Evolutionary conservation across 2,113 vertebrate species (phyloP), one percentile per base, ranked within the genome.

Genomic region (Canis aureus): DNA sequence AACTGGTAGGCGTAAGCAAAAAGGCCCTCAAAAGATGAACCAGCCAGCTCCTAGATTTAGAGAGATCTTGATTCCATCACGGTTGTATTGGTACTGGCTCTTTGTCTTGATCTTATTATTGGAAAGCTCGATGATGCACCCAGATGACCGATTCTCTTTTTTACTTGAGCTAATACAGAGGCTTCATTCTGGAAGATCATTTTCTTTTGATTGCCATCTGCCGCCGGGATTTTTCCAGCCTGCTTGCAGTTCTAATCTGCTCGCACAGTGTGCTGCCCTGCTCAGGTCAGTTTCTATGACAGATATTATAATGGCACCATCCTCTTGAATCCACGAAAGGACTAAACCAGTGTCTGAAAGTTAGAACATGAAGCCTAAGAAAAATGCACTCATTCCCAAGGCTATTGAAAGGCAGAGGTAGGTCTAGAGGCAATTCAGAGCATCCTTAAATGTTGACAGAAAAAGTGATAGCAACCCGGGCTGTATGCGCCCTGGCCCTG

Each of bases 241-340:
- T 64, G 53, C 85, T 96, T 25, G 1, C 59, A 74, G 67, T 97
- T 97, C 66, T 90, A 53, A 94, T 38, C 49, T 89, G 86, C 35
- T 69, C 82, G 83, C 43, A 74, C n/a, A 83, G 32, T 78, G 16
- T 73, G 29, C 78, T 94, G 38, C 0, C 59, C 5, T 67, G 25
- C 64, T 98, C 84, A 81, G 78, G 59, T 94, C 80, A 51, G 32
- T 27, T 91, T 97, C 38, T 53, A 16, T 82, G 89, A 91, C 53
- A 92, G 27, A 69, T 53, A 82, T 27, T 89, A 86, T 79, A 95
- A 92, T 71, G 20, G 0, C 25, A 88, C 86, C 97, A 86, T 93
- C 60, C 11, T 82, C 69, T 89, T 94, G 97, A 97, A 97, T 90
- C 17, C 5, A 62, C 69, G 55, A 95, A 98, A 97, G 53, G 3